phyloP scores from a whole-genome alignment of 2,797 vertebrate genomes.

The Pithecia hirsuta region DNA sequence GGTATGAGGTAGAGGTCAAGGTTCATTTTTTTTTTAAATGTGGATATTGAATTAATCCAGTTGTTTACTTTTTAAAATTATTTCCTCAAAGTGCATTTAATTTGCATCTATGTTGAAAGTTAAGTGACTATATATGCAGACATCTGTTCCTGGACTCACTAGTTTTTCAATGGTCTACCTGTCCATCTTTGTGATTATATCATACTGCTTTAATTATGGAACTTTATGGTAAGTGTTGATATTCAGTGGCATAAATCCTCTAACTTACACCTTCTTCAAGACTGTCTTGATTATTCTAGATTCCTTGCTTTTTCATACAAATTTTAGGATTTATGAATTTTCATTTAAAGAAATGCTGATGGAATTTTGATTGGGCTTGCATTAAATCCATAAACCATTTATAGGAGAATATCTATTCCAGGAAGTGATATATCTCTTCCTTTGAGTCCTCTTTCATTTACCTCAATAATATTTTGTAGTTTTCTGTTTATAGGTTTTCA shows the following conservation, averaged over 20 bases:
- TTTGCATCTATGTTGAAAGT: background rate
- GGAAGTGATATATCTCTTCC: background rate
- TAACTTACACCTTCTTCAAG: background rate
- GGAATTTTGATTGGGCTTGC: background rate
- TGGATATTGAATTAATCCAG: background rate
- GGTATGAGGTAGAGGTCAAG: background rate
- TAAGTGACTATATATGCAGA: background rate
- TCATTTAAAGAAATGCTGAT: background rate
- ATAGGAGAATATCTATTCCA: background rate
- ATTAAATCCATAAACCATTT: constrained; percentile 12
- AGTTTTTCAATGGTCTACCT: background rate
- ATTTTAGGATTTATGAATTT: background rate
- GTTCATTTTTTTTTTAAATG: background rate
- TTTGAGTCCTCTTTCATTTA: background rate
- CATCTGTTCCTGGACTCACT: constrained; percentile 1
- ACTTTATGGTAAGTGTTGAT: background rate
- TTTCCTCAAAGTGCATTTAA: constrained; percentile 11
- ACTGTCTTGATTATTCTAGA: background rate
- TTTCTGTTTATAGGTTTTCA: background rate
- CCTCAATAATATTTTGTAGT: background rate
- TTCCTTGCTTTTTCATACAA: background rate
- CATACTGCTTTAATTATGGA: background rate
- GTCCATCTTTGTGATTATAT: background rate
- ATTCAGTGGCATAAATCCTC: background rate
- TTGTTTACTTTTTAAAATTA: background rate